Evolutionary conservation across 2,888 invertebrate species (phyloP).

Genomic region (Eupithecia insigniata): DNA sequence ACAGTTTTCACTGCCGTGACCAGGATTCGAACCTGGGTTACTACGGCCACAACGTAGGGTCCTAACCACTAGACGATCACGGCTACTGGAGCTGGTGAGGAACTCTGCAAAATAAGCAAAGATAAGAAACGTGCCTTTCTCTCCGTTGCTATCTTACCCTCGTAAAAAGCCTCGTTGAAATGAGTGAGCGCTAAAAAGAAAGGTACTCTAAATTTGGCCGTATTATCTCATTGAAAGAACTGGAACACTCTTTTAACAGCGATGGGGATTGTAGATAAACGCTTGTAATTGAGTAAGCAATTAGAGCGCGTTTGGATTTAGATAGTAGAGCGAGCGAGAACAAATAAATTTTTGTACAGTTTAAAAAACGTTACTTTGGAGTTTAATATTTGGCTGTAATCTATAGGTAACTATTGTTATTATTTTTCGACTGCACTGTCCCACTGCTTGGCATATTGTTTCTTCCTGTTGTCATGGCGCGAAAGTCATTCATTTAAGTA

Average conservation of each 20-base stretch:
- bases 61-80: slow-evolving; percentile 90
- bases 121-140: slow-evolving; percentile 12
- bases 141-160: slow-evolving; percentile 18
- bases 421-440: not conserved
- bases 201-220: slow-evolving; percentile 29
- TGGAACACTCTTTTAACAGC: slow-evolving; percentile 35
- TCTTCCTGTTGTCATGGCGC: too few relatives aligned
- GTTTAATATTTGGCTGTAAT: not conserved
- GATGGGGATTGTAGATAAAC: slow-evolving; percentile 27
- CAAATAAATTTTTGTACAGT: not conserved
- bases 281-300: slow-evolving; percentile 35
- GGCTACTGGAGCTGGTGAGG: slow-evolving; percentile 33
- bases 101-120: slow-evolving; percentile 20
- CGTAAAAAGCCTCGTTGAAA: slow-evolving; percentile 26
- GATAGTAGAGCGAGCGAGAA: slow-evolving; percentile 16
- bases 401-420: not conserved
- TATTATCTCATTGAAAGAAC: slow-evolving; percentile 30
- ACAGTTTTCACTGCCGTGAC: slow-evolving; percentile 57
- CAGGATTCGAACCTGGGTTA: slow-evolving; percentile 91
- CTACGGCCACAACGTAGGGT: slow-evolving; percentile 91
- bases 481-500: too few relatives aligned
- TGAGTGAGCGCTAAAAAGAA: slow-evolving; percentile 7
- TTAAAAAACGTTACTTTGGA: not conserved
- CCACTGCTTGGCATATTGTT: not conserved
- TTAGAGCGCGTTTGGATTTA: slow-evolving; percentile 16